Base-by-base conservation (phyloP, 2,888 invertebrate species). In the Nineta flava region DNA sequence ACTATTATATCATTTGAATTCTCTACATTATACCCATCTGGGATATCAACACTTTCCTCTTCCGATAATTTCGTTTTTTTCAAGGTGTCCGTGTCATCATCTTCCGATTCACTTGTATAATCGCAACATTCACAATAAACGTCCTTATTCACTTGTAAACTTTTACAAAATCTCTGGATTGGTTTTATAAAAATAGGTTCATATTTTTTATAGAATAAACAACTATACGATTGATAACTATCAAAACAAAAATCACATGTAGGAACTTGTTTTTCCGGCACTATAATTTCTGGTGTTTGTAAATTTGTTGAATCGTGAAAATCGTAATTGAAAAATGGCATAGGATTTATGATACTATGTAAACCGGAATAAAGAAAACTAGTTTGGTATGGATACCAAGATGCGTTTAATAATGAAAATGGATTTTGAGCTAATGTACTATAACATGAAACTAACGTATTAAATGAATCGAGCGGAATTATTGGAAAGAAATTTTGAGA, bases 61-160 rank as follows among this genome's bases (percentile, higher is more conserved):
- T 15, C 31, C 12, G 13, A n/a, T n/a, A 16, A 9, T 42, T 26
- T 15, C 6, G 19, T 42, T 34, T 15, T 12, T 16, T 49, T 62
- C 59, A 51, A 62, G 59, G 53, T 50, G 19, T 48, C 48, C 47
- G 61, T 61, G 40, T 65, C 61, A 31, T 45, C 32, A 17, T 21
- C 34, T 17, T 45, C 57, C 31, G 57, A 56, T 46, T 51, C 53
- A 50, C 68, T 68, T 2, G 67, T 62, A 53, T 70, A 69, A 51
- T 72, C 74, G 66, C 81, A 81, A 65, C 82, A 81, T 53, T 79
- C 73, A 66, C 82, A 81, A 59, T 77, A 66, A 15, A 72, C 66
- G 13, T 66, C 62, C 55, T 73, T 72, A 3, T 66, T 66, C 48
- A 51, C 54, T 44, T 68, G 68, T 55, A 71, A 72, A 35, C 67